Percentiles rank a stretch among this genome's conserved stretches.
Evolutionary conservation across 2,797 vertebrate genomes (phyloP).

Genomic region (Oryzias dopingdopingensis): DNA sequence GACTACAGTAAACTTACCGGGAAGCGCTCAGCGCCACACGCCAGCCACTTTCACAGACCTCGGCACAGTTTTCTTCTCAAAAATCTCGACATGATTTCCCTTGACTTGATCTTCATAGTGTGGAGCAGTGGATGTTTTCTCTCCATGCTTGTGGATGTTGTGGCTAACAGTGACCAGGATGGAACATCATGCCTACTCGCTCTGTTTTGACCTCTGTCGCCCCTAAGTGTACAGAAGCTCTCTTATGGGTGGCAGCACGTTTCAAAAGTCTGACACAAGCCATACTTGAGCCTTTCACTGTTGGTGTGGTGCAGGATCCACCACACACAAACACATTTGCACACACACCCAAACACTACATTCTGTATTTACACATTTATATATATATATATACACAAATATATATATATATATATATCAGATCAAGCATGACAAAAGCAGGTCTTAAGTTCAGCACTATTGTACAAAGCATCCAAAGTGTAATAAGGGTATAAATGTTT

Average conservation of each 20-base stretch:
- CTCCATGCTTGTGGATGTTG: slow-evolving; percentile 33
- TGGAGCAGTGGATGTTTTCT: slow-evolving; percentile 45
- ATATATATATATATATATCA: slow-evolving; percentile 67
- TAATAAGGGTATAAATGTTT: slow-evolving; percentile 73
- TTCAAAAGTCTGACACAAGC: slow-evolving; percentile 63
- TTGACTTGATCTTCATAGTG: slow-evolving; percentile 39
- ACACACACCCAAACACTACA: slow-evolving; percentile 27
- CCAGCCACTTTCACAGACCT: slow-evolving; percentile 22
- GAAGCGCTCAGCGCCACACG: slow-evolving; percentile 31
- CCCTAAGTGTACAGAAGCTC: slow-evolving; percentile 64
- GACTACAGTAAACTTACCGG: slow-evolving; percentile 23
- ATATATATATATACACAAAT: slow-evolving; percentile 14
- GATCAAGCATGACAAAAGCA: slow-evolving; percentile 78
- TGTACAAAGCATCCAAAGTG: slow-evolving; percentile 79
- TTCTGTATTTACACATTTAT: slow-evolving; percentile 62
- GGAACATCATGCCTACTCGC: slow-evolving; percentile 37
- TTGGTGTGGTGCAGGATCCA: slow-evolving; percentile 79
- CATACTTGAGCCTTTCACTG: slow-evolving; percentile 73
- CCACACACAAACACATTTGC: slow-evolving; percentile 66
- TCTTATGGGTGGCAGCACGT: slow-evolving; percentile 63
- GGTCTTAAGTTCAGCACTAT: slow-evolving; percentile 81
- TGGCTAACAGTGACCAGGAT: slow-evolving; percentile 40
- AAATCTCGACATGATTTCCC: slow-evolving; percentile 45
- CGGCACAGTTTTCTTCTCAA: slow-evolving; percentile 25
- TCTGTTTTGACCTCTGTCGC: slow-evolving; percentile 54